A percentile compares a stretch with the other conserved stretches of the same genome.
These are phyloP conservation scores for Microtus pennsylvanicus DNA, from an alignment of 2,113 vertebrate species.

Conservation along the genomic window DNA sequence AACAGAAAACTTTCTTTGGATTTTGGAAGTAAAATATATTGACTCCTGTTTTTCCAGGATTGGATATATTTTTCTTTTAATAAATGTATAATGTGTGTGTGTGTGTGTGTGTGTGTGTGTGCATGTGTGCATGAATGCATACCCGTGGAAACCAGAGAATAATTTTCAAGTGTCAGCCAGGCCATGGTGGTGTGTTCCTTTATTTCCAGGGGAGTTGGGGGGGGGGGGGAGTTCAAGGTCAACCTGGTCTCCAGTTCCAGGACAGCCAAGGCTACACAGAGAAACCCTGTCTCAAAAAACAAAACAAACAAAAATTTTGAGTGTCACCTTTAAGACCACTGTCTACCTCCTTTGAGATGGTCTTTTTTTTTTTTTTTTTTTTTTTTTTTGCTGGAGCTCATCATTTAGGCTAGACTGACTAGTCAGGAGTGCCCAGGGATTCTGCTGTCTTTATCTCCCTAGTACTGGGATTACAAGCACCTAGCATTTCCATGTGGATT, in stretches of 20 bases:
- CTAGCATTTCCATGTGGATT: neutral
- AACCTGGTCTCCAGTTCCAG: too few species aligned
- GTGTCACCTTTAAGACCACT: too few species aligned
- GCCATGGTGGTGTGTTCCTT: too few species aligned
- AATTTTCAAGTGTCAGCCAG: neutral
- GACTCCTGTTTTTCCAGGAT: neutral
- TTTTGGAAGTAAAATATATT: constrained; percentile 29
- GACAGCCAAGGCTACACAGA: too few species aligned
- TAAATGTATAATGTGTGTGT: neutral
- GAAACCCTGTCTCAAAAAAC: too few species aligned
- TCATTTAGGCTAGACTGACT: neutral
- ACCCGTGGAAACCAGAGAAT: neutral
- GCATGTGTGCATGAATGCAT: neutral
- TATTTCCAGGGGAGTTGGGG: too few species aligned
- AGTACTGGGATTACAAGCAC: neutral
- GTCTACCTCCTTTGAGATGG: too few species aligned
- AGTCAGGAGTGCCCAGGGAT: neutral
- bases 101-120: too few species aligned
- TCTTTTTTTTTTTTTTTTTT: too few species aligned
- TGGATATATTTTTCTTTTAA: neutral
- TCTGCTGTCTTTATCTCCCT: neutral
- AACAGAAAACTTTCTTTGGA: neutral
- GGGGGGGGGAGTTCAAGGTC: too few species aligned
- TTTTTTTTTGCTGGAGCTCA: too few species aligned
- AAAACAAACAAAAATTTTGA: too few species aligned